Percentiles rank a stretch among this genome's conserved stretches.
Conservation (phyloP, 1,140 invertebrate species). For the Acromyrmex heyeri region DNA sequence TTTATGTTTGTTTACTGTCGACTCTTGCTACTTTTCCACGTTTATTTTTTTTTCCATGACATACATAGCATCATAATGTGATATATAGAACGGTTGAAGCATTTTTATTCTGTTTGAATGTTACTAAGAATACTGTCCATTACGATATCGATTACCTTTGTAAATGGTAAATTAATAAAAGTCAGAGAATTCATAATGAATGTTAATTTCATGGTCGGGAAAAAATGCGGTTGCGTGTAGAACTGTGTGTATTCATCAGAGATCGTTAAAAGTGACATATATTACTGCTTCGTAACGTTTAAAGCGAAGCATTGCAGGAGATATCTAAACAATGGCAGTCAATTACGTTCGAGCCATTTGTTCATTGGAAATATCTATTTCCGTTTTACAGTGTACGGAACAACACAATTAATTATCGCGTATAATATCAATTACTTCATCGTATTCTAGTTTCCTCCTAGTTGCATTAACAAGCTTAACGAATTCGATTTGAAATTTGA, state of each 20-base stretch:
- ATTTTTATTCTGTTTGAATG: neutral
- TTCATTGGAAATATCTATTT: conserved; percentile 54
- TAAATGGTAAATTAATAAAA: neutral
- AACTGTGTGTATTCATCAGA: conserved; percentile 1
- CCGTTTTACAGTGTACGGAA: conserved; percentile 44
- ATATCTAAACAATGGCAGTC: conserved; percentile 62
- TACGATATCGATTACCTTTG: neutral
- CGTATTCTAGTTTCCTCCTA: conserved; percentile 21
- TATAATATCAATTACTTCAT: conserved; percentile 62
- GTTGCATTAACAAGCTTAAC: conserved; percentile 23
- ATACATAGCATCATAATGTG: too few relatives aligned
- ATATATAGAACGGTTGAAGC: neutral
- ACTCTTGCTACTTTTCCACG: neutral
- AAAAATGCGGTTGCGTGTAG: neutral
- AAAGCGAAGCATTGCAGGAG: conserved; percentile 29
- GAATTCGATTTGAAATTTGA: neutral
- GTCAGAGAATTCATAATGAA: neutral
- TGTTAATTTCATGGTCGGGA: neutral
- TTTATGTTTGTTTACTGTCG: conserved; percentile 43
- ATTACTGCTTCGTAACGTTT: conserved; percentile 37
- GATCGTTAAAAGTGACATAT: conserved; percentile 47
- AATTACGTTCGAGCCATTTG: conserved; percentile 42
- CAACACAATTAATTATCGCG: conserved; percentile 46
- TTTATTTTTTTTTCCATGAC: conserved; percentile 6
- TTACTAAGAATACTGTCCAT: neutral